Evolutionary conservation across 2,113 vertebrate genomes (phyloP).

Genomic region (Gopherus evgoodei): DNA sequence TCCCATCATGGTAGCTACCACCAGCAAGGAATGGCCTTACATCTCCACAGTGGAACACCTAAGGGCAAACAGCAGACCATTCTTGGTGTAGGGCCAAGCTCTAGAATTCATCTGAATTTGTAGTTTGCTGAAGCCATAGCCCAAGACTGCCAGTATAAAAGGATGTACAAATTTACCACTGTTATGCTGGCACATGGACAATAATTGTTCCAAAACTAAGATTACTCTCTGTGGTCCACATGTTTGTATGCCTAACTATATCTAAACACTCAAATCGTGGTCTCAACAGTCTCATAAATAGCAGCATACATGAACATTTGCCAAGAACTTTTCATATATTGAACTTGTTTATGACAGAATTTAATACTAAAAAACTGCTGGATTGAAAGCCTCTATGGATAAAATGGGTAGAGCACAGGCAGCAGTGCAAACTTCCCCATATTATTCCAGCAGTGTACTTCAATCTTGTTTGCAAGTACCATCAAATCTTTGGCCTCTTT

Average conservation of each 20-base stretch:
- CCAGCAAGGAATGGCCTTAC: neutral
- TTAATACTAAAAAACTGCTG: too few relatives aligned
- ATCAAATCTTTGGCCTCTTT: neutral
- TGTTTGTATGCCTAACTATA: too few relatives aligned
- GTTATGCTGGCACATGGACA: neutral
- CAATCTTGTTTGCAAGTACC: neutral
- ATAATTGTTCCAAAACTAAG: neutral
- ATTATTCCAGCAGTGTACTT: neutral
- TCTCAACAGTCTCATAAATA: too few relatives aligned
- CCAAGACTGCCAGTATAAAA: neutral
- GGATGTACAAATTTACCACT: neutral
- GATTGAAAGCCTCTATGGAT: neutral
- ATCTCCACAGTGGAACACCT: neutral
- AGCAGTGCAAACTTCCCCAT: neutral
- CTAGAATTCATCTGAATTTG: neutral
- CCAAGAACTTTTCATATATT: too few relatives aligned
- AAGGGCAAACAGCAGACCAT: neutral
- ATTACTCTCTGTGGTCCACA: too few relatives aligned
- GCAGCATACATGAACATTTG: too few relatives aligned
- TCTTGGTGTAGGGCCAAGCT: neutral
- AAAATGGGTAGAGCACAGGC: neutral
- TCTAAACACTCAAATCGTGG: too few relatives aligned
- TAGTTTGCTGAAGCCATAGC: neutral
- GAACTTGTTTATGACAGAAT: too few relatives aligned
- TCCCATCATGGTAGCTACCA: neutral